These are phyloP conservation scores for Drosophila azteca DNA, from an alignment of 1,140 invertebrate species.

Conservation along the genomic window DNA sequence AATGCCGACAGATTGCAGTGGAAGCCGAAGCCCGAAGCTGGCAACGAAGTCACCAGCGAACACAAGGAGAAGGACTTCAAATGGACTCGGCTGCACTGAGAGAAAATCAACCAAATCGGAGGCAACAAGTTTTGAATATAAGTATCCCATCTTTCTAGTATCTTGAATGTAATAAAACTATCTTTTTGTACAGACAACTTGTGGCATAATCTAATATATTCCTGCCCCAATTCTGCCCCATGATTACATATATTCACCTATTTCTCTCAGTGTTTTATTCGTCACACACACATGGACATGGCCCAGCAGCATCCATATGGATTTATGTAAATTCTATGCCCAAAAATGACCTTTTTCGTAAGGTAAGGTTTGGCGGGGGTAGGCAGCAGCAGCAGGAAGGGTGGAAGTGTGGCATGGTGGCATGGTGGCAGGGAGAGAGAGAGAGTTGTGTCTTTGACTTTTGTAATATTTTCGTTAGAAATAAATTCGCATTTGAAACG, in stretches of 20 bases:
- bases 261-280: too few relatives aligned
- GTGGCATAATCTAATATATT: too few relatives aligned
- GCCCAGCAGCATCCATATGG: constrained; percentile 76
- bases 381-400: too few relatives aligned
- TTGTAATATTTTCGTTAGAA: constrained; percentile 82
- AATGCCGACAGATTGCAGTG: constrained; percentile 54
- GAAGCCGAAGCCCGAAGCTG: constrained; percentile 43
- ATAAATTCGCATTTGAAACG: constrained; percentile 83
- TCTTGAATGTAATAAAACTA: too few relatives aligned
- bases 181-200: too few relatives aligned
- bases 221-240: too few relatives aligned
- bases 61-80: constrained; percentile 18
- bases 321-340: constrained; percentile 83
- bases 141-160: too few relatives aligned
- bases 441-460: constrained; percentile 76
- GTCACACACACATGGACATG: constrained; percentile 3
- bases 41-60: constrained; percentile 26
- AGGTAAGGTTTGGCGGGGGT: constrained; percentile 39
- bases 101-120: too few relatives aligned
- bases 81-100: constrained; percentile 60
- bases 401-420: neutral
- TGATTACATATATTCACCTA: neutral
- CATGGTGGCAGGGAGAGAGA: too few relatives aligned
- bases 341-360: constrained; percentile 79
- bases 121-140: neutral